Base-by-base conservation (phyloP, 2,797 vertebrate species). In the Caiman crocodilus region DNA sequence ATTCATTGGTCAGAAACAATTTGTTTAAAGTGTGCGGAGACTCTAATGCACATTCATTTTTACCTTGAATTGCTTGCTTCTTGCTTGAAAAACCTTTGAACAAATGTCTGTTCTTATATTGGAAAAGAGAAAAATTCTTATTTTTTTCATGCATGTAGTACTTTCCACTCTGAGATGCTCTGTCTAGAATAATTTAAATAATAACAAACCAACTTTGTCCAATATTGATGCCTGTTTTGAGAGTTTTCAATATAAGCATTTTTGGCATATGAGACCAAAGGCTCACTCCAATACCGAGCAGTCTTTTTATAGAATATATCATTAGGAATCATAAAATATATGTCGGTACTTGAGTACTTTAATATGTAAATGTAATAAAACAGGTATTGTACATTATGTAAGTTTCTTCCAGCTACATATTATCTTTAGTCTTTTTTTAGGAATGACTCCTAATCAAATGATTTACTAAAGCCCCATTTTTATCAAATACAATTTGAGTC, bases 31-130 rank as follows among this genome's bases (percentile, higher is more conserved):
- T 42, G 32, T 15, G 26, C 76, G 67, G 32, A 20, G 16, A 26
- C 63, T 63, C 61, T 83, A 25, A 21, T 60, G 85, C 25, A 79
- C 30, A 60, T 75, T 85, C 30, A 10, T 30, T 30, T 79, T n/a
- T 74, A 58, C n/a, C 76, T 74, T 85, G 32, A 80, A 42, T 67
- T 75, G 16, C n/a, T 88, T 84, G 18, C 30, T 92, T 77, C 76
- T n/a, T 77, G 7, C 86, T 95, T 90, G 30, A 82, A 83, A 26
- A 58, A 50, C 14, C 59, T 90, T 89, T 81, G 69, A 26, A 32
- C 32, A 85, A 90, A 78, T 56, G 35, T 75, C 59, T 20, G 1
- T 11, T 79, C 85, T 85, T 69, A n/a, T 58, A 30, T 82, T 75
- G 13, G 76, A 85, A 78, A 6, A 82, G 42, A 76, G 50, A 85